A percentile compares a stretch with the other conserved stretches of the same genome.
These are phyloP conservation scores for Rhinatrema bivittatum DNA, from an alignment of 2,797 vertebrate species.

Conservation along the genomic window DNA sequence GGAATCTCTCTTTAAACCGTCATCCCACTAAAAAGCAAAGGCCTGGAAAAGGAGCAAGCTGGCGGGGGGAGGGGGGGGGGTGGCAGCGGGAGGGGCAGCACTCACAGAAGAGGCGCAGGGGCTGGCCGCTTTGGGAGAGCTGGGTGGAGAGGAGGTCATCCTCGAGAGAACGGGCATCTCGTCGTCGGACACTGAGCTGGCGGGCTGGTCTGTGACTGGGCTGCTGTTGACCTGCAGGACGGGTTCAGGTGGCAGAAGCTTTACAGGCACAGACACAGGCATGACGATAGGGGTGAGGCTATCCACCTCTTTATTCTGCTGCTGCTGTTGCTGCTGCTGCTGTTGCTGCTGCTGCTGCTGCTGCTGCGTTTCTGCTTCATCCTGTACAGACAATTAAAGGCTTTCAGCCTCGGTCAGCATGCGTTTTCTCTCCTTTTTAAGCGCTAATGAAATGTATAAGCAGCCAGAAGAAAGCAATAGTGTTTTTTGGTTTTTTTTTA, in stretches of 20 bases:
- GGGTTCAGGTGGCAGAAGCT: constrained; percentile 66
- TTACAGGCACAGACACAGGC: constrained; percentile 83
- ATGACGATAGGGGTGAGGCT: constrained; percentile 68
- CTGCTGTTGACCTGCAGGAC: constrained; percentile 58
- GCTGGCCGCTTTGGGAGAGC: constrained; percentile 59
- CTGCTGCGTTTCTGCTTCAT: constrained; percentile 62
- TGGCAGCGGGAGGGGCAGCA: constrained; percentile 52
- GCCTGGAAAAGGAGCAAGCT: too few relatives aligned
- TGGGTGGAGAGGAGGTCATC: constrained; percentile 60
- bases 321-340: constrained; percentile 52
- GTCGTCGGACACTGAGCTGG: constrained; percentile 59
- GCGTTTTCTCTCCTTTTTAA: constrained; percentile 8
- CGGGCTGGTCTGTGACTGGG: constrained; percentile 59
- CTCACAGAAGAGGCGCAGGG: constrained; percentile 69
- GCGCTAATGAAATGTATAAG: not conserved
- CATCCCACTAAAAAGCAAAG: too few relatives aligned
- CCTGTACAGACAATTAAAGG: constrained; percentile 73
- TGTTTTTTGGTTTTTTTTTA: too few relatives aligned
- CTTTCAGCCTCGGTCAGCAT: constrained; percentile 54
- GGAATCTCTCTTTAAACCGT: too few relatives aligned
- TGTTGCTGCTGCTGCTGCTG: constrained; percentile 50
- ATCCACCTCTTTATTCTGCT: constrained; percentile 57
- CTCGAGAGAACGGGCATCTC: constrained; percentile 67
- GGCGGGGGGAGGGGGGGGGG: too few relatives aligned
- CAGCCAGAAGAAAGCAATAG: constrained; percentile 24